Evolutionary conservation across 1,140 invertebrate genomes (phyloP).

Genomic region (Glomeris maerens): DNA sequence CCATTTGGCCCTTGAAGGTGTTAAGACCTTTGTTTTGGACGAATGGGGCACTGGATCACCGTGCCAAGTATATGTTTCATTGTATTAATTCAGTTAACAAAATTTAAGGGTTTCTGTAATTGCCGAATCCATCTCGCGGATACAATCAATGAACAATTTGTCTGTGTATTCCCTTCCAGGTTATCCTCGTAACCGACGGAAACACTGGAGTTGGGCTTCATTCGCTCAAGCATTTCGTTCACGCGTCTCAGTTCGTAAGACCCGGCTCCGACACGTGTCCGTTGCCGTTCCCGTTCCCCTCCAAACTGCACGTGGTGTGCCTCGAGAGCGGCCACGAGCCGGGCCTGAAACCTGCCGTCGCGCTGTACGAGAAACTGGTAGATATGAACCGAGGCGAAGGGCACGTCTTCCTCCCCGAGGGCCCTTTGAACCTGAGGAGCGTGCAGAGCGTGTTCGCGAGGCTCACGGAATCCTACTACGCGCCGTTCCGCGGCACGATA

Average conservation of each 20-base stretch:
- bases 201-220: slow-evolving; percentile 50
- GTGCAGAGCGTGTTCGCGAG: slow-evolving; percentile 52
- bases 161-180: slow-evolving; percentile 41
- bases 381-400: slow-evolving; percentile 48
- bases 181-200: slow-evolving; percentile 67
- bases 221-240: slow-evolving; percentile 34
- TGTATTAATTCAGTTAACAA: slow-evolving; percentile 1
- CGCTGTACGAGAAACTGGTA: slow-evolving; percentile 37
- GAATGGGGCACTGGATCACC: slow-evolving; percentile 72
- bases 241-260: slow-evolving; percentile 15
- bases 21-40: slow-evolving; percentile 55
- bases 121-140: no score
- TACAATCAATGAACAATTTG: no score
- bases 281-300: slow-evolving; percentile 63
- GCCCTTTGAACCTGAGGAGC: slow-evolving; percentile 37
- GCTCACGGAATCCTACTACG: slow-evolving; percentile 60
- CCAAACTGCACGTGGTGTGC: slow-evolving; percentile 59
- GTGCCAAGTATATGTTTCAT: slow-evolving; percentile 26
- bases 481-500: slow-evolving; percentile 55
- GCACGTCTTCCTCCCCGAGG: slow-evolving; percentile 46
- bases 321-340: slow-evolving; percentile 35
- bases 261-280: slow-evolving; percentile 34
- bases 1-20: slow-evolving; percentile 55
- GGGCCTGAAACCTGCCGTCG: slow-evolving; percentile 25
- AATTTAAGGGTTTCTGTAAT: neutral